A percentile compares a stretch with the other conserved stretches of the same genome.
Evolutionary conservation across 2,888 invertebrate genomes (phyloP).

Genomic region (Agrochola lychnidis): DNA sequence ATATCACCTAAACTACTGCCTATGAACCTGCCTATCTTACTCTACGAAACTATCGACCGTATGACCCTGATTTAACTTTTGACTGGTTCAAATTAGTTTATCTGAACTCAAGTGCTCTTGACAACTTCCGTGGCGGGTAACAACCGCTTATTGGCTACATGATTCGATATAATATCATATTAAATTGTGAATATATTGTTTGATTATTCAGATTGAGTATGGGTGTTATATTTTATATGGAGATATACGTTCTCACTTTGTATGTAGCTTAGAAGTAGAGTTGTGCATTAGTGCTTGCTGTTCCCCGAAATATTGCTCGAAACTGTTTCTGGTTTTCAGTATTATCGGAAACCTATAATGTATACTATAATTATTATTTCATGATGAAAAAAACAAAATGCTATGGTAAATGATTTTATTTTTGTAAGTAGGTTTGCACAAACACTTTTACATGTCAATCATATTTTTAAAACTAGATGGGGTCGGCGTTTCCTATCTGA

Average conservation of each 20-base stretch:
- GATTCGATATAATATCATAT: constrained; percentile 54
- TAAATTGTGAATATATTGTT: constrained; percentile 55
- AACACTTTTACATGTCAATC: no score
- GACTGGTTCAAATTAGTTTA: constrained; percentile 83
- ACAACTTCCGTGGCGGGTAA: constrained; percentile 82
- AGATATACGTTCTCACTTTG: neutral
- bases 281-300: neutral
- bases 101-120: constrained; percentile 83
- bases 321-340: no score
- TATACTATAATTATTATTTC: no score
- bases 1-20: constrained; percentile 11
- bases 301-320: neutral
- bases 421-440: no score
- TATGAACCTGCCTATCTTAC: neutral
- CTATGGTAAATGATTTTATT: no score
- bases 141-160: constrained; percentile 68
- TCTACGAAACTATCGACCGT: constrained; percentile 65
- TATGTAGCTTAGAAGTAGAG: neutral
- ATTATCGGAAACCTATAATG: no score
- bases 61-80: constrained; percentile 80
- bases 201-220: constrained; percentile 44
- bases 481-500: no score
- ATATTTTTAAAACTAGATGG: no score
- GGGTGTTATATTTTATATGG: constrained; percentile 8
- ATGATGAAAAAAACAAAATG: neutral